Conservation (phyloP, 2,113 vertebrate species). For the Campylomormyrus tamandua region DNA sequence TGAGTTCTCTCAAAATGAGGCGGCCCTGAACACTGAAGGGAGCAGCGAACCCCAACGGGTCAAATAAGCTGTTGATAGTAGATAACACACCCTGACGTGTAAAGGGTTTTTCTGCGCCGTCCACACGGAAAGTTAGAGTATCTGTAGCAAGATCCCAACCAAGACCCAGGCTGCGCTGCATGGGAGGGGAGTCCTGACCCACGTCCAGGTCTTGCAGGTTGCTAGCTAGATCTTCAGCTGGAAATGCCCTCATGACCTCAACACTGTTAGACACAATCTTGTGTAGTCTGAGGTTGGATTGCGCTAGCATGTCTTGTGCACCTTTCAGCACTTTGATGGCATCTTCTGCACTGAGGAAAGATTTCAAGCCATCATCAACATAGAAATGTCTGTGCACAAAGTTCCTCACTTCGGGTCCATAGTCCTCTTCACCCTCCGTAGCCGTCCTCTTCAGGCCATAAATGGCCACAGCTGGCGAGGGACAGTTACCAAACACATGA, state of each 20-base stretch:
- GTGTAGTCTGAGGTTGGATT: constrained; percentile 6
- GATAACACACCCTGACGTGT: constrained; percentile 17
- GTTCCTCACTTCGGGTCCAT: background rate
- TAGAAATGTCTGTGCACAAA: constrained; percentile 21
- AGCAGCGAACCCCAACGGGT: constrained; percentile 21
- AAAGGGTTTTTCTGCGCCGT: constrained; percentile 15
- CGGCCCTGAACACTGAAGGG: constrained; percentile 10
- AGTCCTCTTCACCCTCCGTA: constrained; percentile 11
- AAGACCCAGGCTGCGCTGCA: constrained; percentile 6
- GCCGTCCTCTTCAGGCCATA: constrained; percentile 16
- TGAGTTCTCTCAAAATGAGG: constrained; percentile 1
- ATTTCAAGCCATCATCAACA: constrained; percentile 28
- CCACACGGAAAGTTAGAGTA: constrained; percentile 19
- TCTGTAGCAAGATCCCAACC: constrained; percentile 16
- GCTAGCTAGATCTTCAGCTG: background rate
- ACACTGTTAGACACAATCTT: constrained; percentile 12
- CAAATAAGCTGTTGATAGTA: constrained; percentile 25
- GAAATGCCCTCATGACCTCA: constrained; percentile 4
- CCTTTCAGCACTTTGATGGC: constrained; percentile 19
- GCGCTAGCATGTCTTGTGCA: constrained; percentile 10
- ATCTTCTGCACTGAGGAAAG: background rate
- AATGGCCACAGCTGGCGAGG: constrained; percentile 15
- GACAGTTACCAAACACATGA: constrained; percentile 13
- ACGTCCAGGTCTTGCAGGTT: constrained; percentile 18
- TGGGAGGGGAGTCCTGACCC: background rate